Conservation (phyloP, 2,888 invertebrate species). For the Odontothrips loti region DNA sequence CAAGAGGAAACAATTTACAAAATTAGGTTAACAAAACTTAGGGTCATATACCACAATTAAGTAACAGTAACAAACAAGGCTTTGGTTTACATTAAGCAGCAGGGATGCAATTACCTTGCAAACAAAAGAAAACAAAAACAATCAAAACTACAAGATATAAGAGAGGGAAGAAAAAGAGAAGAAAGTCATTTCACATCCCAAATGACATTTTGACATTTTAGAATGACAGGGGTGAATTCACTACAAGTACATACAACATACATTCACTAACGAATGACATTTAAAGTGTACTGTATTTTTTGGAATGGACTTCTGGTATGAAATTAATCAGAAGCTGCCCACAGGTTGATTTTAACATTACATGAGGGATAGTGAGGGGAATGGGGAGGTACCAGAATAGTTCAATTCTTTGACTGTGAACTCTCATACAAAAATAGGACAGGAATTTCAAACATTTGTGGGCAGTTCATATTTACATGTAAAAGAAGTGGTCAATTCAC, state of each 20-base stretch:
- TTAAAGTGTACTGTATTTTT: background rate
- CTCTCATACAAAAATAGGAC: no score
- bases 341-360: no score
- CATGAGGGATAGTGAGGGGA: no score
- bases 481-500: no score
- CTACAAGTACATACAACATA: no score
- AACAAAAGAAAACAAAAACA: background rate
- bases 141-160: background rate
- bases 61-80: constrained; percentile 1
- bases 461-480: no score
- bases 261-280: no score
- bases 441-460: no score
- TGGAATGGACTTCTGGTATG: background rate
- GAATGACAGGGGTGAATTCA: background rate
- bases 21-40: background rate
- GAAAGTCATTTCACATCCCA: background rate
- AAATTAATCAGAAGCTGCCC: background rate
- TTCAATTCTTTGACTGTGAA: no score
- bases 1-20: background rate
- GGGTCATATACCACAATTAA: background rate
- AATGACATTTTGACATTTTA: background rate
- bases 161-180: background rate
- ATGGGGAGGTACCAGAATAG: no score
- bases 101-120: background rate
- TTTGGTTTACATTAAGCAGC: background rate